Percentiles rank a stretch among this genome's conserved stretches.
Conservation (phyloP, 2,888 invertebrate genomes). For the Eubasilissa splendida region DNA sequence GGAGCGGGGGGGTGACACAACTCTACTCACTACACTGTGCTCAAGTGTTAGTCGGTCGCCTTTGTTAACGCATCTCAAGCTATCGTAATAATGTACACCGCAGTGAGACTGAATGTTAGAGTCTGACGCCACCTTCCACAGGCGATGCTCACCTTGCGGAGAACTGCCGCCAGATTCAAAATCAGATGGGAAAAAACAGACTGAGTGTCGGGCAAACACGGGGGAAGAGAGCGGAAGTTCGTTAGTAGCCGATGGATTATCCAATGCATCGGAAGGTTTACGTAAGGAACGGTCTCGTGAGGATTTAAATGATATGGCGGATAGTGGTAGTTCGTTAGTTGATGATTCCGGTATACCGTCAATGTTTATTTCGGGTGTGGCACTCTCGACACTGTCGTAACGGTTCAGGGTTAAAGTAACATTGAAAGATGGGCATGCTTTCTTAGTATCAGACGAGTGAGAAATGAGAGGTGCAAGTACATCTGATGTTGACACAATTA, state of each 20-base stretch:
- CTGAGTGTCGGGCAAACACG: constrained; percentile 57
- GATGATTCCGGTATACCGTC: constrained; percentile 72
- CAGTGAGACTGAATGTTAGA: constrained; percentile 41
- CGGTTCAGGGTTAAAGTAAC: constrained; percentile 63
- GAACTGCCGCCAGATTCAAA: not conserved
- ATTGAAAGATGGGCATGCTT: constrained; percentile 59
- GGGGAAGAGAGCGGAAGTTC: constrained; percentile 65
- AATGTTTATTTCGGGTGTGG: constrained; percentile 66
- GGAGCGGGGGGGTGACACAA: constrained; percentile 42
- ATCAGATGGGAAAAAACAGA: not conserved
- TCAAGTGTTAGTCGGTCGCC: constrained; percentile 50
- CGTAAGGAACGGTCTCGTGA: constrained; percentile 64
- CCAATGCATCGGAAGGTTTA: constrained; percentile 65
- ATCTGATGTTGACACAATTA: not conserved
- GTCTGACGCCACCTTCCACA: constrained; percentile 46
- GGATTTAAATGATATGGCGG: constrained; percentile 72
- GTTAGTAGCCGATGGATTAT: constrained; percentile 67
- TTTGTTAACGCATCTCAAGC: constrained; percentile 21
- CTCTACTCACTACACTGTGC: constrained; percentile 54
- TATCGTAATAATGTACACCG: not conserved
- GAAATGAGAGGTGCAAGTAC: not conserved
- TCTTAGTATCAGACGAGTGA: not conserved
- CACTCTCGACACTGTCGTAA: constrained; percentile 61
- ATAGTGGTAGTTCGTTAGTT: constrained; percentile 80
- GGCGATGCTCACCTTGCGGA: not conserved